Evolutionary conservation across 2,888 invertebrate genomes (phyloP), one percentile per base, ranked within the genome.

Genomic region (Melolontha melolontha): DNA sequence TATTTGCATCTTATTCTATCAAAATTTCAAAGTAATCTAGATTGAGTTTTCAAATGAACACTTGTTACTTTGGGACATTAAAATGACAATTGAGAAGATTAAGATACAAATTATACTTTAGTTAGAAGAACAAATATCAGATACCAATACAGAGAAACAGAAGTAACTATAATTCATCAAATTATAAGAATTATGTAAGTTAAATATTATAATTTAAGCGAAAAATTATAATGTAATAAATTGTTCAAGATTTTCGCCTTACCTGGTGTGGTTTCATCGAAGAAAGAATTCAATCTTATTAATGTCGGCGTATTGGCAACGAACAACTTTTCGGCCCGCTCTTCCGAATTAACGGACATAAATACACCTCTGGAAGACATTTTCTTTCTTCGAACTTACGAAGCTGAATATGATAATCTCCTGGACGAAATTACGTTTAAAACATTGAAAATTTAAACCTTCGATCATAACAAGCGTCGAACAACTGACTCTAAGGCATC

Each of bases 361-460:
- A 79, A 77, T 14, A 81, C 75, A 67, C 81, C 81, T 16, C 81
- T 74, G 5, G 80, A 82, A 75, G 81, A 79, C 82, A 82, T 82
- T 73, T 62, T 41, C 40, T 17, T 27, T n/a, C n/a, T 29, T 16
- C 42, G 5, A 42, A 27, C n/a, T n/a, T 27, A 11, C 11, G 47
- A 22, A 55, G 1, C 40, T n/a, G 11, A 39, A 22, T 2, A 22
- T 4, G 22, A 5, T 11, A 5, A 29, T 34, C 49, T 62, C 14
- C 11, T 8, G 5, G 6, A 7, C 34, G 22, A 8, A 59, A 12
- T 22, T 27, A 39, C 47, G 41, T 41, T 41, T 40, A 12, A 22
- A 29, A 39, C 44, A 16, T 44, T 10, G 16, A 54, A 54, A 67
- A 1, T 40, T 10, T 16, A 49, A 51, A 49, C 51, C 67, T 67